Base-by-base conservation (phyloP, 2,888 invertebrate species). In the Unio delphinus region DNA sequence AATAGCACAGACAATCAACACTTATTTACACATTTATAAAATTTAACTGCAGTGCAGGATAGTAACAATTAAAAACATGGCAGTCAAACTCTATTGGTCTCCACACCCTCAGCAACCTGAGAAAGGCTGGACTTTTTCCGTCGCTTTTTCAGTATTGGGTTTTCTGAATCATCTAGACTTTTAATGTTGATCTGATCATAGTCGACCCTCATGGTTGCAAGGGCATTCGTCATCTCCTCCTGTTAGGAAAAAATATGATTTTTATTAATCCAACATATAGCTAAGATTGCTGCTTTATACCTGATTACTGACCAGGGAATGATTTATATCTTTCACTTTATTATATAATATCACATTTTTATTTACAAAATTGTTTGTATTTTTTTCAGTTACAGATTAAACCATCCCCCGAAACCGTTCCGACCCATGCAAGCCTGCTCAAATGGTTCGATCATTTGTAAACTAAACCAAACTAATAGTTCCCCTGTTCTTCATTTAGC, bases 141-240 rank as follows among this genome's bases (percentile, higher is more conserved):
- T 23, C 97, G 92, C 90, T 97, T 98, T 89, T 95, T 95, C 57
- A 99, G 91, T 68, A 99, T 91, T 0, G 96, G 94, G 90, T 99
- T 99, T 89, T 97, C 98, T 71, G 97, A 95, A 81, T 85, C 84
- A n/a, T 96, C 96, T 83, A 99, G 91, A 8, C 95, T 94, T 90
- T 99, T 99, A 75, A 99, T 95, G 91, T 95, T 95, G 67, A 95
- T 92, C 73, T 87, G 86, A 90, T 99, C 98, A 89, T 97, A 97
- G 90, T 98, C 98, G 15, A 99, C 98, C 67, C 99, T 92, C 99
- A 99, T 99, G 65, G 98, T 97, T 61, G 98, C 98, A 78, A 99
- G 91, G 0, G 98, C 98, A 78, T 97, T 93, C 2, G 96, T 98
- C 98, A 99, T 98, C 91, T 99, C 99, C 90, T 99, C 99, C 91